Evolutionary conservation across 1,140 invertebrate genomes (phyloP), one percentile per base, ranked within the genome.

Genomic region (Drosophila setifemur): DNA sequence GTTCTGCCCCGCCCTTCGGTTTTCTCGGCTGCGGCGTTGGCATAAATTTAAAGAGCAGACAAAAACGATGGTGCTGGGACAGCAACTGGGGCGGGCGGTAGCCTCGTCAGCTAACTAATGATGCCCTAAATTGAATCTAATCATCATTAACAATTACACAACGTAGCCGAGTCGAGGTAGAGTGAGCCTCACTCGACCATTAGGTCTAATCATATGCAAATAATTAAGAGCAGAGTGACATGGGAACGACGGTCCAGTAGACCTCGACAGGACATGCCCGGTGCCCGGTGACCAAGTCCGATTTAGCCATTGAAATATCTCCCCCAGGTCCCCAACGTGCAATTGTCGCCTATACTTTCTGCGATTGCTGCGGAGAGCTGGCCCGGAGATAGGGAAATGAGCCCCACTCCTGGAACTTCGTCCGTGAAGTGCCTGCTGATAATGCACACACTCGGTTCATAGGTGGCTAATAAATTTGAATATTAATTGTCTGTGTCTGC

Each of bases 401-500:
- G 21, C 28, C 40, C 68, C 43, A 29, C 19, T 28, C 66, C 47
- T 39, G 37, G 35, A 23, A 33, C 54, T 45, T 3, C n/a, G 16
- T 4, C 26, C 26, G 14, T 26, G 45, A 45, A 75, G 72, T 50
- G 81, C 60, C 79, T 85, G 69, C 87, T 82, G 88, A 89, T 89
- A 89, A 89, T 89, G 83, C 79, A 89, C 82, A 88, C 81, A 78
- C 77, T 86, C 54, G 66, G 88, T 85, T 89, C 88, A 89, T 68
- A 88, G 83, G 88, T 89, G 88, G 83, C 88, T 88, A 89, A 89
- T 89, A 89, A 89, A 89, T 89, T 89, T 89, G 87, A 89, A 89
- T 89, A 89, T 89, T 89, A 89, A 89, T 89, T 89, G 88, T 88
- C 87, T 78, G 81, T 61, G 81, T 81, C 82, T 85, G 81, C 55